A percentile compares a stretch with the other conserved stretches of the same genome.
Evolutionary conservation across 2,888 invertebrate genomes (phyloP).

Genomic region (Beris chalybata): DNA sequence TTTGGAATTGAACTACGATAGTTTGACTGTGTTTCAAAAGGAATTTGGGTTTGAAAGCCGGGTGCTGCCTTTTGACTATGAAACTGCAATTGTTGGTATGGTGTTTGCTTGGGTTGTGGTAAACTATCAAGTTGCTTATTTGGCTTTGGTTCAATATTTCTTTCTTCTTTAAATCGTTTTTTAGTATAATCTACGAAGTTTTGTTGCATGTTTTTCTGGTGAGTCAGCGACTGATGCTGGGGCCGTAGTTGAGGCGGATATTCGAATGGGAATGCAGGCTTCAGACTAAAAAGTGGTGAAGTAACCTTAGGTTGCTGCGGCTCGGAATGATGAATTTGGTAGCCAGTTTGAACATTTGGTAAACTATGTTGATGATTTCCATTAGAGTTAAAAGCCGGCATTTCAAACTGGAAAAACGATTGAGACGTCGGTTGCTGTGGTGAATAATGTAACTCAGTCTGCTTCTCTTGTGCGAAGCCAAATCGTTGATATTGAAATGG

Average conservation of each 20-base stretch:
- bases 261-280: conserved; percentile 49
- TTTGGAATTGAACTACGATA: conserved; percentile 15
- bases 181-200: conserved; percentile 50
- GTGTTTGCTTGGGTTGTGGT: conserved; percentile 47
- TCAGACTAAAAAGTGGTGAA: conserved; percentile 48
- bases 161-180: conserved; percentile 41
- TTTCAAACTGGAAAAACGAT: conserved; percentile 55
- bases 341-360: conserved; percentile 53
- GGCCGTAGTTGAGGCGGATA: conserved; percentile 46
- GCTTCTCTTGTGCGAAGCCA: conserved; percentile 39
- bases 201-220: conserved; percentile 43
- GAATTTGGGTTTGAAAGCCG: conserved; percentile 34
- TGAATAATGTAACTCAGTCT: conserved; percentile 37
- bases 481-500: conserved; percentile 52
- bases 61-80: conserved; percentile 16
- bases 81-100: conserved; percentile 42
- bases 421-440: conserved; percentile 51
- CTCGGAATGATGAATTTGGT: conserved; percentile 53
- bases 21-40: neutral
- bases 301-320: conserved; percentile 48
- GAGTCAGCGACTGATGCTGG: conserved; percentile 42
- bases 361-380: conserved; percentile 39
- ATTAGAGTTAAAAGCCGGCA: conserved; percentile 45
- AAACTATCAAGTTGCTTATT: conserved; percentile 47
- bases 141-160: conserved; percentile 38